A percentile compares a stretch with the other conserved stretches of the same genome.
phyloP scores from a whole-genome alignment of 2,797 vertebrate species.

The Prunella strophiata region DNA sequence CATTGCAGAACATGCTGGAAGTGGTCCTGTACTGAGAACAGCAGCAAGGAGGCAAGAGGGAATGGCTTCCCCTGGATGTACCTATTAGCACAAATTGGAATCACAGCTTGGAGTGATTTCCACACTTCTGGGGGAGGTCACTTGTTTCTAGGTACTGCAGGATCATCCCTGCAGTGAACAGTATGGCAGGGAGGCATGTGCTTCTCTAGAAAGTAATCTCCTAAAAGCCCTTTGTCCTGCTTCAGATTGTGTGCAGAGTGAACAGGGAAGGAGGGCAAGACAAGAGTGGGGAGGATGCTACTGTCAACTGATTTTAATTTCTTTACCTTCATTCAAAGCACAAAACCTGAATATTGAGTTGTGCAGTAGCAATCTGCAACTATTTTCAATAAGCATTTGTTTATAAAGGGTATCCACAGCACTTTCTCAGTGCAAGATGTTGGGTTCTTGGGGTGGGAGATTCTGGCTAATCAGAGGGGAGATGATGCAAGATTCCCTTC shows the following conservation, averaged over 20 bases:
- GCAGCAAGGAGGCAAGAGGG: neutral
- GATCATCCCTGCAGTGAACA: neutral
- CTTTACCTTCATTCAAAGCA: neutral
- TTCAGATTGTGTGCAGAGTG: neutral
- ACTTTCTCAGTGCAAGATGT: neutral
- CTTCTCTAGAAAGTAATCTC: neutral
- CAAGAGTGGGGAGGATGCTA: neutral
- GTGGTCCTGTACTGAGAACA: neutral
- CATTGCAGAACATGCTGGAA: neutral
- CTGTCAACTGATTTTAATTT: neutral
- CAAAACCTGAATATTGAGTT: neutral
- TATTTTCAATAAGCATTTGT: neutral
- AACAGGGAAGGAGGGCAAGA: neutral
- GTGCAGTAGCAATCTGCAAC: neutral
- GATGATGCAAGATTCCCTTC: neutral
- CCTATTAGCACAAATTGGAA: neutral
- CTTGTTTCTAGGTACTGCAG: neutral
- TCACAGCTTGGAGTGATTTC: neutral
- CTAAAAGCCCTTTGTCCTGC: neutral
- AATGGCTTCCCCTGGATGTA: neutral
- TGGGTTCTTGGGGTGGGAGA: neutral
- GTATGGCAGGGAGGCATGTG: neutral
- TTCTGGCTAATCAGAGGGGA: neutral
- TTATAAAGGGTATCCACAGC: neutral
- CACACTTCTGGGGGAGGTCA: neutral